Percentiles rank a stretch among this genome's conserved stretches.
Conservation (phyloP, 2,113 vertebrate genomes). For the Psittacula cyanocephala region DNA sequence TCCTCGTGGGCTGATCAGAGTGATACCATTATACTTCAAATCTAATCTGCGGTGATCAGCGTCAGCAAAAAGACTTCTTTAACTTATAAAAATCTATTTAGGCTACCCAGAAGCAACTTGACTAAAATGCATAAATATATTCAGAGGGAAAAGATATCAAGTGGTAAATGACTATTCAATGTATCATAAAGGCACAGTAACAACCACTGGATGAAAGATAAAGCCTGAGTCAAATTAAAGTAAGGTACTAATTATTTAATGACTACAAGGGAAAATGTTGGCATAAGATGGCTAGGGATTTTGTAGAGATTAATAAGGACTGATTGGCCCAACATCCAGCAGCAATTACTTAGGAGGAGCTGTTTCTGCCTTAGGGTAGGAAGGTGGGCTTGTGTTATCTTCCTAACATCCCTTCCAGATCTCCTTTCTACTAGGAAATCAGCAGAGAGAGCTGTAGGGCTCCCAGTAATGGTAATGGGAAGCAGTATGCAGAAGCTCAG, state of each 20-base stretch:
- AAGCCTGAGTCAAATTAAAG: constrained; percentile 4
- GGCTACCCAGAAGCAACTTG: constrained; percentile 15
- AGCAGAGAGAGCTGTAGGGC: background rate
- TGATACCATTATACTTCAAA: background rate
- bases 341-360: background rate
- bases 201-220: background rate
- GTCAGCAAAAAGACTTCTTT: constrained; percentile 41
- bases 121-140: background rate
- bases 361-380: background rate
- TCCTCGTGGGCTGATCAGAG: background rate
- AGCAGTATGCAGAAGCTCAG: background rate
- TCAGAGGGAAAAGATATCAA: constrained; percentile 8
- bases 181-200: background rate
- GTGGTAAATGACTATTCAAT: background rate
- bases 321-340: background rate
- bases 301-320: background rate
- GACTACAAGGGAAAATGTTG: background rate
- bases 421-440: background rate
- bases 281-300: background rate
- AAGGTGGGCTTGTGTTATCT: background rate
- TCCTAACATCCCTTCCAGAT: background rate
- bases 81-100: constrained; percentile 43
- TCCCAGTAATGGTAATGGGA: background rate
- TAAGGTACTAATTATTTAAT: constrained; percentile 23
- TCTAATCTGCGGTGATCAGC: background rate